These are phyloP conservation scores for Lepidothrix coronata DNA, from an alignment of 2,113 vertebrate genomes.

Conservation along the genomic window DNA sequence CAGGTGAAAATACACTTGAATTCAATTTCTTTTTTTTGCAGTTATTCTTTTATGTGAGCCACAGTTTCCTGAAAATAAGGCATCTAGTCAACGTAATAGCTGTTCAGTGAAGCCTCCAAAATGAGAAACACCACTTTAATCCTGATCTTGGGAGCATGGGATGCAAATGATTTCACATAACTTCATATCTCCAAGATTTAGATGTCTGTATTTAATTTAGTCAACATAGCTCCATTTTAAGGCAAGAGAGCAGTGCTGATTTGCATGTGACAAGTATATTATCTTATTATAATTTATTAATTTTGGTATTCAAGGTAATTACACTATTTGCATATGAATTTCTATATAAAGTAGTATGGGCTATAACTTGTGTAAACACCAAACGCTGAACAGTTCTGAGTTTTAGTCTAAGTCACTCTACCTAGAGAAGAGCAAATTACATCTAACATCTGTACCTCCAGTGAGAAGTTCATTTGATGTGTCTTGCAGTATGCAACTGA, in stretches of 20 bases:
- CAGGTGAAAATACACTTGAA: neutral
- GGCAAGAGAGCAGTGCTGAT: neutral
- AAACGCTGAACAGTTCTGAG: neutral
- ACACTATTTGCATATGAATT: neutral
- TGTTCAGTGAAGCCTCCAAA: neutral
- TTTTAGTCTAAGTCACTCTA: neutral
- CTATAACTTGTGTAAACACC: neutral
- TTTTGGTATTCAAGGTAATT: neutral
- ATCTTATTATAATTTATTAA: neutral
- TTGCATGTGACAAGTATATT: neutral
- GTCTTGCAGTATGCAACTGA: neutral
- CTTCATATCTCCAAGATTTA: neutral
- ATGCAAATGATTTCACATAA: neutral
- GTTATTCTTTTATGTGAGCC: neutral
- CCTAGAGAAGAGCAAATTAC: neutral
- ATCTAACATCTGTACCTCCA: neutral
- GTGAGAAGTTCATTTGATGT: neutral
- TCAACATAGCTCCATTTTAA: neutral
- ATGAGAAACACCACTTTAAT: neutral
- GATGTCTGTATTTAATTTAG: neutral
- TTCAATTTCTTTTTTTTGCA: neutral
- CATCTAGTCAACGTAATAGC: neutral
- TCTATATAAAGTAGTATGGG: neutral
- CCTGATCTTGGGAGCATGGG: neutral
- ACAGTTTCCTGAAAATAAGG: neutral